Conservation (phyloP, 92 coral and sea anemone genomes). For the Epizoanthus scotinus region DNA sequence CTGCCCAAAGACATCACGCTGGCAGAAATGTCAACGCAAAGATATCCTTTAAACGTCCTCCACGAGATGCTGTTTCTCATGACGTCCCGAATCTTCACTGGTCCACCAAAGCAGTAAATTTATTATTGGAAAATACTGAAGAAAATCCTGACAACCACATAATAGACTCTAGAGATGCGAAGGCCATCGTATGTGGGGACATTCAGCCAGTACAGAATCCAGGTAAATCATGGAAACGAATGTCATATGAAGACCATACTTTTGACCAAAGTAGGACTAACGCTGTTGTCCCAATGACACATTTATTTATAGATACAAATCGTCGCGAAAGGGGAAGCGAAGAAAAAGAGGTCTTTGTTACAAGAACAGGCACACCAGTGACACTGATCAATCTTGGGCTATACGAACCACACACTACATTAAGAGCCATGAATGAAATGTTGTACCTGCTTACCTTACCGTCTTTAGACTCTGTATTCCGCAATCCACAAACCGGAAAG, state of each 20-base stretch:
- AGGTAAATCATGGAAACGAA: slow-evolving; percentile 31
- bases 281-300: slow-evolving; percentile 55
- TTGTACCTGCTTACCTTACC: slow-evolving; percentile 48
- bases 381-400: slow-evolving; percentile 47
- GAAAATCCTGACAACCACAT: slow-evolving; percentile 14
- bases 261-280: slow-evolving; percentile 50
- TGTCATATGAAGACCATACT: slow-evolving; percentile 54
- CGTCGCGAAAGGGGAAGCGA: too few relatives aligned
- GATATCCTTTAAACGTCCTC: slow-evolving; percentile 45
- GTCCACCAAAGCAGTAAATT: slow-evolving; percentile 43
- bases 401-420: slow-evolving; percentile 56
- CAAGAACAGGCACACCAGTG: slow-evolving; percentile 56
- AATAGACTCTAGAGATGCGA: slow-evolving; percentile 52
- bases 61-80: slow-evolving; percentile 17
- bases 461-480: slow-evolving; percentile 31
- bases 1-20: slow-evolving; percentile 48
- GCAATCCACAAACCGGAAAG: slow-evolving; percentile 17
- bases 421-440: slow-evolving; percentile 63
- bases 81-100: slow-evolving; percentile 50
- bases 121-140: slow-evolving; percentile 42
- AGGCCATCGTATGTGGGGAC: slow-evolving; percentile 37
- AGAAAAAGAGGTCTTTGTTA: too few relatives aligned
- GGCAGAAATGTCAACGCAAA: slow-evolving; percentile 42
- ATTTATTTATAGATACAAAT: slow-evolving; percentile 43
- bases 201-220: slow-evolving; percentile 44